Conservation (phyloP, 2,113 vertebrate species). For the Tricholaema leucomelas region DNA sequence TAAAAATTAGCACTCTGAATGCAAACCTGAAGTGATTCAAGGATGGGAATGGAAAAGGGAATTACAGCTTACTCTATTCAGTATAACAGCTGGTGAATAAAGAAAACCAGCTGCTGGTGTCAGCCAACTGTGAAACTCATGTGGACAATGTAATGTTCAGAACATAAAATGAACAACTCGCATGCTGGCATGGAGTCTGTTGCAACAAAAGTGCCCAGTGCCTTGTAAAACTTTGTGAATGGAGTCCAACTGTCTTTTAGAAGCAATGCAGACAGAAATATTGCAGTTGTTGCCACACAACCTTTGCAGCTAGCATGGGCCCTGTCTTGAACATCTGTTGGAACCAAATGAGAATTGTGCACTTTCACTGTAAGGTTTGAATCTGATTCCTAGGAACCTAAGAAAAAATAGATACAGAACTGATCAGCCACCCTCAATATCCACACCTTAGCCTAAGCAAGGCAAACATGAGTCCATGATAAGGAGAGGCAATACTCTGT, state of each 20-base stretch:
- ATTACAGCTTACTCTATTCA: neutral
- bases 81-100: conserved; percentile 33
- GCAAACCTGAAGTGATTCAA: neutral
- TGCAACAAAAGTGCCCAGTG: conserved; percentile 2
- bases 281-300: neutral
- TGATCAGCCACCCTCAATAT: neutral
- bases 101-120: conserved; percentile 43
- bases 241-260: neutral
- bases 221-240: conserved; percentile 19
- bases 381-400: neutral
- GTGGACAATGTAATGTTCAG: conserved; percentile 14
- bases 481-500: neutral
- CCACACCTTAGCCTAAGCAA: neutral
- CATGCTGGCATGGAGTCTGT: conserved; percentile 30
- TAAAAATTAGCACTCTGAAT: neutral
- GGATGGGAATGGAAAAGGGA: neutral
- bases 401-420: neutral
- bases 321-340: neutral
- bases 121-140: conserved; percentile 22
- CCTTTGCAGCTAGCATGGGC: neutral
- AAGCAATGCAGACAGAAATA: neutral
- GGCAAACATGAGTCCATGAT: neutral
- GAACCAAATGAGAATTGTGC: neutral
- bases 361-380: neutral
- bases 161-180: conserved; percentile 42